Evolutionary conservation across 2,113 vertebrate species (phyloP).

Genomic region (Mus spicilegus): DNA sequence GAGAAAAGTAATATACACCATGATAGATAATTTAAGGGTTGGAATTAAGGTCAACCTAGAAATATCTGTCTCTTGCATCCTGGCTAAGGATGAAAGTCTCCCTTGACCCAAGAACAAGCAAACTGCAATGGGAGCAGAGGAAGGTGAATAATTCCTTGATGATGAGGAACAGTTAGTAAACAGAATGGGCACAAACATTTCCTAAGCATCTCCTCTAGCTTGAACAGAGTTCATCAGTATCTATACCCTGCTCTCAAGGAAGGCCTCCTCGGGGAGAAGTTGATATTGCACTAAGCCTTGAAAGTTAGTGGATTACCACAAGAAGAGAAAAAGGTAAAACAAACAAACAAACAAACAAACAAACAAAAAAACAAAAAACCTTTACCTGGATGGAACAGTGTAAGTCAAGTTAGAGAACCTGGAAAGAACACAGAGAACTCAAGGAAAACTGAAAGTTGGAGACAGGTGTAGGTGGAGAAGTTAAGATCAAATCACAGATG

Average conservation of each 20-base stretch:
- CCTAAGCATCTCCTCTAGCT: not conserved
- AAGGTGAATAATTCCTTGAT: not conserved
- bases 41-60: not conserved
- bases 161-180: conserved; percentile 21
- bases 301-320: not conserved
- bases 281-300: not conserved
- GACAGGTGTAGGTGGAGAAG: not conserved
- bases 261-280: not conserved
- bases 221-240: not conserved
- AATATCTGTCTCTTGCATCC: not conserved
- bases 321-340: conserved; percentile 13
- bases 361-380: conserved; percentile 6
- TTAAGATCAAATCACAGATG: not conserved
- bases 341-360: too few relatives aligned
- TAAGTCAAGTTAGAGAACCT: not conserved
- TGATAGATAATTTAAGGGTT: not conserved
- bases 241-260: not conserved
- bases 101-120: not conserved
- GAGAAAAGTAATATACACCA: not conserved
- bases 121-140: not conserved
- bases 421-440: not conserved
- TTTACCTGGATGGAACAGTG: not conserved
- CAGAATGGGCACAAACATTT: conserved; percentile 1
- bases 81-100: not conserved
- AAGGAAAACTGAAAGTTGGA: not conserved